Conservation (phyloP, 1,140 invertebrate species). For the Agraylea sexmaculata region DNA sequence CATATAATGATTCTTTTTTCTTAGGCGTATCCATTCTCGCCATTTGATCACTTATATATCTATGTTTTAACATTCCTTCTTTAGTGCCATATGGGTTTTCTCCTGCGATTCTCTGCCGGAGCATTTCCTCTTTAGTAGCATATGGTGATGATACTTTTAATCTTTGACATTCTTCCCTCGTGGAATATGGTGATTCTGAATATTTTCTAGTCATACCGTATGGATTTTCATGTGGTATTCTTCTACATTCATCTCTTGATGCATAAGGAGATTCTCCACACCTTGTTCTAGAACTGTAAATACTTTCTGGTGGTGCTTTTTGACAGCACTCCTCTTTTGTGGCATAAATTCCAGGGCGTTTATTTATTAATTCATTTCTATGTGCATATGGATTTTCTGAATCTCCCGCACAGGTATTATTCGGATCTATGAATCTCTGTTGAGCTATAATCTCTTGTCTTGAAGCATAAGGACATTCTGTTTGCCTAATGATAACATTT, state of each 20-base stretch:
- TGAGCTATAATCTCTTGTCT: conserved; percentile 18
- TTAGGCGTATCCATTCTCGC: background rate
- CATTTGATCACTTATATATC: conserved; percentile 1
- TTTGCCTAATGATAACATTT: conserved; percentile 23
- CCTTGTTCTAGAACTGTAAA: too few relatives aligned
- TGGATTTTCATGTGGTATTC: too few relatives aligned
- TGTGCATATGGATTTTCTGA: conserved; percentile 23
- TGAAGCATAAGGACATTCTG: conserved; percentile 17
- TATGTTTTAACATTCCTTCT: conserved; percentile 30
- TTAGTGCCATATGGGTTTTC: conserved; percentile 38
- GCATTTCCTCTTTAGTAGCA: conserved; percentile 38
- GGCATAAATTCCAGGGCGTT: too few relatives aligned
- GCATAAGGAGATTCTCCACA: conserved; percentile 8
- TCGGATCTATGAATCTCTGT: conserved; percentile 10
- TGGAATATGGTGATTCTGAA: conserved; percentile 28
- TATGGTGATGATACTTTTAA: conserved; percentile 32
- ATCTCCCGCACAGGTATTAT: background rate
- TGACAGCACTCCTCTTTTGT: too few relatives aligned
- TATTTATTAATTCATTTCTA: conserved; percentile 15
- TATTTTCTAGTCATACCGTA: conserved; percentile 6
- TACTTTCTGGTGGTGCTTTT: too few relatives aligned
- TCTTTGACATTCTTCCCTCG: conserved; percentile 25
- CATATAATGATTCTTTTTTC: conserved; percentile 8
- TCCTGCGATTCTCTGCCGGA: conserved; percentile 29
- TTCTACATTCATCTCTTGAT: conserved; percentile 11